Evolutionary conservation across 1,140 invertebrate species (phyloP).

Genomic region (Platyura marginata): DNA sequence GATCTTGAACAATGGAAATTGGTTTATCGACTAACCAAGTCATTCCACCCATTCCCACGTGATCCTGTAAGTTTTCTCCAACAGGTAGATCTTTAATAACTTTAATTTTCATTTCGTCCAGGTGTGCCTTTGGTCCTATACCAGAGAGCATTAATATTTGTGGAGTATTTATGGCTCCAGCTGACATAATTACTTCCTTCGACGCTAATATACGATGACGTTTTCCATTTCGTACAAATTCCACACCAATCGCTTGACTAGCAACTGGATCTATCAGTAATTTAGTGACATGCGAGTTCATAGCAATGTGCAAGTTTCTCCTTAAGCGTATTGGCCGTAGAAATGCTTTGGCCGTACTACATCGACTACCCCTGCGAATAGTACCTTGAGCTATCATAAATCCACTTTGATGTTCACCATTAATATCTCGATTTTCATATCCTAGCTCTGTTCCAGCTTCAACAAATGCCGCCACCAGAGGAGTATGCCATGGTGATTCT

Average conservation of each 20-base stretch:
- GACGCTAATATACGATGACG: slow-evolving; percentile 42
- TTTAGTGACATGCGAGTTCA: slow-evolving; percentile 55
- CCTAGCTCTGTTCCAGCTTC: slow-evolving; percentile 74
- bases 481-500: slow-evolving; percentile 67
- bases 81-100: slow-evolving; percentile 55
- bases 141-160: slow-evolving; percentile 78
- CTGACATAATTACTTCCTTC: slow-evolving; percentile 61
- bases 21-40: slow-evolving; percentile 62
- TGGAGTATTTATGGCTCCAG: slow-evolving; percentile 60
- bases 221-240: slow-evolving; percentile 49
- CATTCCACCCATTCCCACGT: slow-evolving; percentile 61
- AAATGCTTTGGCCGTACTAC: slow-evolving; percentile 81
- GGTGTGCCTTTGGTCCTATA: slow-evolving; percentile 57
- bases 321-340: slow-evolving; percentile 56
- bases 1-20: slow-evolving; percentile 53
- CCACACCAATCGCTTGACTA: slow-evolving; percentile 50
- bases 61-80: slow-evolving; percentile 60
- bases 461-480: slow-evolving; percentile 60
- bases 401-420: slow-evolving; percentile 62
- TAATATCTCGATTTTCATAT: slow-evolving; percentile 74
- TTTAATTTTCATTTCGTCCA: slow-evolving; percentile 46
- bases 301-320: slow-evolving; percentile 58
- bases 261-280: slow-evolving; percentile 45
- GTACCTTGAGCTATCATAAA: slow-evolving; percentile 84
- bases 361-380: slow-evolving; percentile 64